phyloP scores from a whole-genome alignment of 1,140 invertebrate genomes.

The Geopemphigus sp. region DNA sequence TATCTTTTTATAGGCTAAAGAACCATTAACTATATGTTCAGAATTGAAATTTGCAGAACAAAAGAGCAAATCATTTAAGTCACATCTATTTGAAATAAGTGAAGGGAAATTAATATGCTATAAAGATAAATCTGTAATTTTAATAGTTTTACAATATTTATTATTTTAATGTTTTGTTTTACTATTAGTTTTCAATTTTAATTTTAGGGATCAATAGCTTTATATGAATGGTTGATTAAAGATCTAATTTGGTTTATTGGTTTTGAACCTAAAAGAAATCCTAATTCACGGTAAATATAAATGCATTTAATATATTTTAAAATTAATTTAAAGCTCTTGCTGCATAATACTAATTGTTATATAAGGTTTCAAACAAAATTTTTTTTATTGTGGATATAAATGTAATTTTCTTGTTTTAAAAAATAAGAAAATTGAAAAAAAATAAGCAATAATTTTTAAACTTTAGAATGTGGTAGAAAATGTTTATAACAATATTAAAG shows the following conservation, averaged over 20 bases:
- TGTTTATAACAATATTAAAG: too few species aligned
- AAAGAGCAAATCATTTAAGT: conserved; percentile 72
- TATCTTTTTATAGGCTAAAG: conserved; percentile 57
- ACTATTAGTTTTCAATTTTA: conserved; percentile 44
- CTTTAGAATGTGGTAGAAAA: too few species aligned
- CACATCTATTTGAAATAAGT: conserved; percentile 74
- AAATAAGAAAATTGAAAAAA: too few species aligned
- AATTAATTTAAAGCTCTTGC: too few species aligned
- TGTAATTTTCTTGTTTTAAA: too few species aligned
- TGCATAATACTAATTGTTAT: too few species aligned
- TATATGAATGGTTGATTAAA: conserved; percentile 73
- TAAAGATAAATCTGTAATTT: conserved; percentile 71
- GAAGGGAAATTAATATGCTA: conserved; percentile 75
- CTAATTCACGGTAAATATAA: conserved; percentile 64
- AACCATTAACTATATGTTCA: conserved; percentile 63
- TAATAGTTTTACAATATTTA: conserved; percentile 2
- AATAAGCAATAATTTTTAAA: too few species aligned
- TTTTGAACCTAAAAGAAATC: conserved; percentile 73
- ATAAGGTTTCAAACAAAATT: too few species aligned
- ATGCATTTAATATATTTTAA: not conserved
- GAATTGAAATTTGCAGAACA: conserved; percentile 78
- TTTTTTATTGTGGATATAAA: too few species aligned
- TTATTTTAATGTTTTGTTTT: not conserved
- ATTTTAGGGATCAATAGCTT: conserved; percentile 62
- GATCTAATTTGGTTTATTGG: conserved; percentile 80